These are phyloP conservation scores for Triplophysa rosa DNA, from an alignment of 2,113 vertebrate species.

Conservation along the genomic window DNA sequence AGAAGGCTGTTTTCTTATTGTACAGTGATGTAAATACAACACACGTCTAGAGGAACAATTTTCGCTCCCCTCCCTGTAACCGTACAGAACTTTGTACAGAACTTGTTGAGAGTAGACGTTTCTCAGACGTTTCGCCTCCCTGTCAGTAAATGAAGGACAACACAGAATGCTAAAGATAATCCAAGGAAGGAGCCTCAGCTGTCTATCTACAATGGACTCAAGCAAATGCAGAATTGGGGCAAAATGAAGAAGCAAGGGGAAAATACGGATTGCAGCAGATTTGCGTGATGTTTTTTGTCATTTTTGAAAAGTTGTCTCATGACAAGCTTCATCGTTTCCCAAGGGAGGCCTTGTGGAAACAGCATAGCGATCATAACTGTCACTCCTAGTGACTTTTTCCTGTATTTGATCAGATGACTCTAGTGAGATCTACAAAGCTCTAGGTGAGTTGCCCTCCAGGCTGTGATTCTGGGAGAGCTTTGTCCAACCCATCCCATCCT, in stretches of 20 bases:
- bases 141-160: background rate
- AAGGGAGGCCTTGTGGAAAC: background rate
- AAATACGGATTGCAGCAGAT: slow-evolving; percentile 41
- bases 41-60: background rate
- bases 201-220: background rate
- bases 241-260: slow-evolving; percentile 25
- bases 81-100: slow-evolving; percentile 49
- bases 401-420: background rate
- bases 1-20: slow-evolving; percentile 57
- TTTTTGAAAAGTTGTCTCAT: slow-evolving; percentile 10
- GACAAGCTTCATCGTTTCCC: background rate
- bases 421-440: background rate
- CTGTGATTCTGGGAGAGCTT: background rate
- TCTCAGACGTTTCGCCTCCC: slow-evolving; percentile 15
- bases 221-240: background rate
- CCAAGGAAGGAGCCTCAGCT: background rate
- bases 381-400: background rate
- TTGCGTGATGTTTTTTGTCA: slow-evolving; percentile 45
- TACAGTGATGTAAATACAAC: slow-evolving; percentile 76
- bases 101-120: background rate
- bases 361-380: background rate
- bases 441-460: slow-evolving; percentile 19
- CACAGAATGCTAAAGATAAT: slow-evolving; percentile 19
- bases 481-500: background rate
- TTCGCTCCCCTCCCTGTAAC: slow-evolving; percentile 16